Evolutionary conservation across 2,888 invertebrate genomes (phyloP).

Genomic region (Eupithecia insigniata): DNA sequence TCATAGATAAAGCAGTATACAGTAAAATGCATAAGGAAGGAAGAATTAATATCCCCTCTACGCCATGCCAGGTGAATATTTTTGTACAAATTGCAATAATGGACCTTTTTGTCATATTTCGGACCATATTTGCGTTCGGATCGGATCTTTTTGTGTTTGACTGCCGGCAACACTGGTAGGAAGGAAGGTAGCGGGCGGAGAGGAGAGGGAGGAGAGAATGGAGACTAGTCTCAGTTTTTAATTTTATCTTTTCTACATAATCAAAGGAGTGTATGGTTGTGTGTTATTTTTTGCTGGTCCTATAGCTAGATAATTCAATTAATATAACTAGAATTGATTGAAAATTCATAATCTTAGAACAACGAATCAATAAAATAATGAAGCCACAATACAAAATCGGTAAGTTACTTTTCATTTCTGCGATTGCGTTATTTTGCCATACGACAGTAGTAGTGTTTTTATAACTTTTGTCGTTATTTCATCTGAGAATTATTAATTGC

Average conservation of each 20-base stretch:
- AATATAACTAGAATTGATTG: neutral
- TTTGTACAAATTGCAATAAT: no score
- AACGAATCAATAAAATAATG: constrained; percentile 52
- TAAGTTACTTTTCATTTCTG: constrained; percentile 49
- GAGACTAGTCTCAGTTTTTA: no score
- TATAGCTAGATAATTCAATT: neutral
- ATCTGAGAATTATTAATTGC: neutral
- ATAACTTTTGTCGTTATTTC: neutral
- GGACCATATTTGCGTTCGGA: no score
- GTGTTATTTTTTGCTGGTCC: neutral
- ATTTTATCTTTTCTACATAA: constrained; percentile 4
- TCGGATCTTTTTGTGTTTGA: no score
- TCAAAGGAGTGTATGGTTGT: constrained; percentile 10
- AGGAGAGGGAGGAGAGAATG: neutral
- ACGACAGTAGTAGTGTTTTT: neutral
- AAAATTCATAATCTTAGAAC: neutral
- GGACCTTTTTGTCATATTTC: no score
- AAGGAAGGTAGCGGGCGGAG: neutral
- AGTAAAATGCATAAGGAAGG: no score
- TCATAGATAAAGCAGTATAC: no score
- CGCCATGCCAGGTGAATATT: no score
- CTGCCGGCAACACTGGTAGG: no score
- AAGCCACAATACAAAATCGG: constrained; percentile 80
- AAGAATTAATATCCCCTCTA: no score
- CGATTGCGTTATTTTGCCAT: neutral